A percentile compares a stretch with the other conserved stretches of the same genome.
Evolutionary conservation across 2,888 invertebrate genomes (phyloP).

Genomic region (Pachydiplax longipennis): DNA sequence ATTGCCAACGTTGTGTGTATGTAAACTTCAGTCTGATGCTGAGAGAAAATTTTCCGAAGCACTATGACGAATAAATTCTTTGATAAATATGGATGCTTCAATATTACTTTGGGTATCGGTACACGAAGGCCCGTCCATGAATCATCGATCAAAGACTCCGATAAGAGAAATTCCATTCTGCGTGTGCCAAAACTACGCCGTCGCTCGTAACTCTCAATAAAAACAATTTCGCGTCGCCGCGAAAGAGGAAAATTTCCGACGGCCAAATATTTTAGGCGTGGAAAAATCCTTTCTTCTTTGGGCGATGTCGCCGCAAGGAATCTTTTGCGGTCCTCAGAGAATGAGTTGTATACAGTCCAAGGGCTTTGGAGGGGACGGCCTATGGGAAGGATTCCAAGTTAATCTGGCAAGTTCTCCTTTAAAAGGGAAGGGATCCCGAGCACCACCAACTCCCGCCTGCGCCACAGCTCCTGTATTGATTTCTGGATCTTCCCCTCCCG

Average conservation of each 20-base stretch:
- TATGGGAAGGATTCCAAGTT: background rate
- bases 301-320: background rate
- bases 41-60: too few relatives aligned
- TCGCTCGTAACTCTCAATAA: background rate
- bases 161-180: background rate
- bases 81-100: too few relatives aligned
- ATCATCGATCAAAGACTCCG: background rate
- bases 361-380: background rate
- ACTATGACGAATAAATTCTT: too few relatives aligned
- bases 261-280: background rate
- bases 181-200: background rate
- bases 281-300: too few relatives aligned
- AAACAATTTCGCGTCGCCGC: background rate
- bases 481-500: constrained; percentile 11
- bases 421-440: constrained; percentile 4
- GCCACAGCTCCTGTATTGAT: constrained; percentile 20
- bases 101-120: too few relatives aligned
- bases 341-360: background rate
- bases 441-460: background rate
- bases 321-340: background rate
- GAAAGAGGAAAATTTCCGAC: background rate
- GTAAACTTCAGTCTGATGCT: too few relatives aligned
- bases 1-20: too few relatives aligned
- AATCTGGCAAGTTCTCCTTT: constrained; percentile 34
- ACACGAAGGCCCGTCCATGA: background rate